phyloP scores from a whole-genome alignment of 2,113 vertebrate species.

The Callaeas wilsoni region DNA sequence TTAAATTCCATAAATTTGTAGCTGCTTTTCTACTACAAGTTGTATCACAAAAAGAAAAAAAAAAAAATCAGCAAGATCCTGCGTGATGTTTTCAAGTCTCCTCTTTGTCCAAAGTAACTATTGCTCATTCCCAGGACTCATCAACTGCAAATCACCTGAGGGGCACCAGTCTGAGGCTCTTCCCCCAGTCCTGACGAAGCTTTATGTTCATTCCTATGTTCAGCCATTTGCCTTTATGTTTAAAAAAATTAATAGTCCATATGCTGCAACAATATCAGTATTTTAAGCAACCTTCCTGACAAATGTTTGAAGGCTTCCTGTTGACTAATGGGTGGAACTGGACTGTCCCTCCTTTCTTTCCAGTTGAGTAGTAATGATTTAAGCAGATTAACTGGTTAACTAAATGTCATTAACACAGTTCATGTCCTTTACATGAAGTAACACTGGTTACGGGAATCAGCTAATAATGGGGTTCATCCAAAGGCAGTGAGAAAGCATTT shows the following conservation, averaged over 20 bases:
- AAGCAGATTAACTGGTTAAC: constrained; percentile 1
- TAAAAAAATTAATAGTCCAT: neutral
- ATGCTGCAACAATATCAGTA: neutral
- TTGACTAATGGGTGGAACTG: neutral
- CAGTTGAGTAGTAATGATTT: neutral
- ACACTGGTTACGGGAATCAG: neutral
- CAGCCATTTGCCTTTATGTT: neutral
- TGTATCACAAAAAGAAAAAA: neutral
- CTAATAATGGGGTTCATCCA: neutral
- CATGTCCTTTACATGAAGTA: neutral
- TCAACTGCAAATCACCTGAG: neutral
- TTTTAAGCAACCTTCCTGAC: neutral
- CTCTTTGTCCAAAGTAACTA: neutral
- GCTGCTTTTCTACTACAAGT: neutral
- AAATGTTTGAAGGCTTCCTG: neutral
- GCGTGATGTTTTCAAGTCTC: neutral
- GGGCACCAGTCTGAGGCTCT: neutral
- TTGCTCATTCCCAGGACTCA: neutral
- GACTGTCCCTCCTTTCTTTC: neutral
- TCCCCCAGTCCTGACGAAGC: neutral
- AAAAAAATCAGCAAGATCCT: neutral
- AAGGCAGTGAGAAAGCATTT: neutral
- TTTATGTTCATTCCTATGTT: neutral
- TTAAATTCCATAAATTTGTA: neutral
- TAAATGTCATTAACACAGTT: neutral